Evolutionary conservation across 2,888 invertebrate species (phyloP).

Genomic region (Seladonia tumulorum): DNA sequence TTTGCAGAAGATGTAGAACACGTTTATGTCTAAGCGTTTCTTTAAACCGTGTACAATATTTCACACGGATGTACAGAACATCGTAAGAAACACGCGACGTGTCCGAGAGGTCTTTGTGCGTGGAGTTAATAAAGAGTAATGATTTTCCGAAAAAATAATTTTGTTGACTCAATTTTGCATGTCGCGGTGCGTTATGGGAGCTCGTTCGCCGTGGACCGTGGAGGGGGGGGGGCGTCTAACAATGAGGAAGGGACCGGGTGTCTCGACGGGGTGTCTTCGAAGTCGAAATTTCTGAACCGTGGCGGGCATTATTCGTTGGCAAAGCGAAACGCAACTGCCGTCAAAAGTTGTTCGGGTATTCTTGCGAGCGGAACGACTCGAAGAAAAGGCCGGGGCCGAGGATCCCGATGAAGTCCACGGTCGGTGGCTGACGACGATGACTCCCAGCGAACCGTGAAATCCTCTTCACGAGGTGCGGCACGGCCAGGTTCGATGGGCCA

Average conservation of each 20-base stretch:
- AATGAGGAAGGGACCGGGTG: not conserved
- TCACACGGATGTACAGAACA: not conserved
- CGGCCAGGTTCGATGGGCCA: constrained; percentile 76
- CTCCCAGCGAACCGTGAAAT: constrained; percentile 70
- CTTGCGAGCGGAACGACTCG: constrained; percentile 1
- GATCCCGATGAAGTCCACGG: not conserved
- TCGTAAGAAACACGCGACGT: not conserved
- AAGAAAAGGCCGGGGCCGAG: constrained; percentile 7
- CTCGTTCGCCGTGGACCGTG: not conserved
- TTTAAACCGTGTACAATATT: not conserved
- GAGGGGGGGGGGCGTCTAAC: not conserved
- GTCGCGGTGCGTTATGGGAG: not conserved
- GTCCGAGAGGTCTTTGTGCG: not conserved
- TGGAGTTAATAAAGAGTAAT: not conserved
- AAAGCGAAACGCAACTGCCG: not conserved
- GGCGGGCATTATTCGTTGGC: not conserved
- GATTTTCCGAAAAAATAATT: not conserved
- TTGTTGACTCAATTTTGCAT: not conserved
- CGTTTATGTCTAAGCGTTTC: no score
- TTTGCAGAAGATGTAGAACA: no score
- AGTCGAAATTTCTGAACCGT: constrained; percentile 1
- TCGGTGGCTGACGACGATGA: constrained; percentile 41
- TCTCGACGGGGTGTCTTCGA: not conserved
- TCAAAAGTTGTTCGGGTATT: constrained; percentile 1
- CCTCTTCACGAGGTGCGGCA: constrained; percentile 66